These are phyloP conservation scores for Arothron firmamentum DNA, from an alignment of 2,113 vertebrate species.

Conservation along the genomic window DNA sequence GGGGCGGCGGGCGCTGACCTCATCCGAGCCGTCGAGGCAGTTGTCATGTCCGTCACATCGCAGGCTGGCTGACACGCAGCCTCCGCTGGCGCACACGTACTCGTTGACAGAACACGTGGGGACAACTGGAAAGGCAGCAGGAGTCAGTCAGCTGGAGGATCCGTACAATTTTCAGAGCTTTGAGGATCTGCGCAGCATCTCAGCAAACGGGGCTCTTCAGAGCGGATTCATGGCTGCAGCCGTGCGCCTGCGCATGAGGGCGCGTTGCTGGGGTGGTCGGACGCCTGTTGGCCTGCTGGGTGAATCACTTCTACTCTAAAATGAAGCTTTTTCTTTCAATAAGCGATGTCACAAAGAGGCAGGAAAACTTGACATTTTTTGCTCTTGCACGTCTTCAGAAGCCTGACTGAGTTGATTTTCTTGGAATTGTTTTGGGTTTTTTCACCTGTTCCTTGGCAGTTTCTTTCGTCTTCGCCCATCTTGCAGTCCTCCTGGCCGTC, in stretches of 20 bases:
- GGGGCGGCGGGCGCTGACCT: slow-evolving; percentile 74
- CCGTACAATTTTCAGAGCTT: no score
- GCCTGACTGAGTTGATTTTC: background rate
- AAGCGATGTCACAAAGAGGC: no score
- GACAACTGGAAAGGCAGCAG: slow-evolving; percentile 68
- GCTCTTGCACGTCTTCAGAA: background rate
- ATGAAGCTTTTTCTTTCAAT: no score
- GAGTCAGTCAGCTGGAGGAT: background rate
- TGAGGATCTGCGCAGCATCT: no score
- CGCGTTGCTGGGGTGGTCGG: no score
- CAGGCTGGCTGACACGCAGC: slow-evolving; percentile 87
- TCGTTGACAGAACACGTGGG: slow-evolving; percentile 91
- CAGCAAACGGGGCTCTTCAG: no score
- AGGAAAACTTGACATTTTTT: background rate
- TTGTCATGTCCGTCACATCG: slow-evolving; percentile 91
- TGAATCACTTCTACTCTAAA: no score
- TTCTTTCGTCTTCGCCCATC: slow-evolving; percentile 90
- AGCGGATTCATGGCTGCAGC: no score
- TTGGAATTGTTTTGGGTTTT: background rate
- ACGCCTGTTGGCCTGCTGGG: no score
- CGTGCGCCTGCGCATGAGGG: no score
- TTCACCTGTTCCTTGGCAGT: slow-evolving; percentile 83
- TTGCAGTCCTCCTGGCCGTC: slow-evolving; percentile 96
- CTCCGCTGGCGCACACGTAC: slow-evolving; percentile 88
- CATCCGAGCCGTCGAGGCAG: slow-evolving; percentile 93